Base-by-base conservation (phyloP, 2,113 vertebrate genomes). In the Chelonoidis abingdonii region DNA sequence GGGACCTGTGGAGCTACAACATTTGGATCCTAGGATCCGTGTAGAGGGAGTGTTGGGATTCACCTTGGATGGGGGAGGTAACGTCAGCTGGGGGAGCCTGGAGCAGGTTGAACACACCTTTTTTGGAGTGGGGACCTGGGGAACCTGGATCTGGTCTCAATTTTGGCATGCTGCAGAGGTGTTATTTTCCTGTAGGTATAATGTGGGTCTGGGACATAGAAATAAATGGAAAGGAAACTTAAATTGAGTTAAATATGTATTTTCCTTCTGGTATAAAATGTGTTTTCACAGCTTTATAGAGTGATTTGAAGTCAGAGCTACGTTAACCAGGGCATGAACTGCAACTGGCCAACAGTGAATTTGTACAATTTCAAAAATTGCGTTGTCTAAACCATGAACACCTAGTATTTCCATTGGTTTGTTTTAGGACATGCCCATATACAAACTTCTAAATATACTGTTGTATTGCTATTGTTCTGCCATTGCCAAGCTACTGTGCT, bases 41-140 rank as follows among this genome's bases (percentile, higher is more conserved):
- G 7, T 38, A 72, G 4, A 16, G 19, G 35, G 65, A 24, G 22
- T 53, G 53, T 17, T n/a, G 50, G 49, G 17, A 50, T 47, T 27
- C 12, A 41, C 83, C 1, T 1, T 6, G 25, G 24, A 41, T 56
- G 80, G 78, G 90, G 76, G 22, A 65, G 78, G 19, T 50, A 50
- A 35, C 2, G 47, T 29, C 29, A 16, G 13, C 9, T 0, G 0
- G 21, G 41, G 82, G 79, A 81, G 12, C 47, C 83, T 56, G n/a
- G n/a, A 92, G 75, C 89, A 22, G 1, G 19, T 21, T n/a, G 0
- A 22, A 3, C 10, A 47, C 29, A 2, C 75, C 25, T 49, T 16
- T 80, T 50, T n/a, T 19, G 19, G 84, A 82, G 89, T 24, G 1
- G 11, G 72, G 35, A 21, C 21, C 38, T n/a, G 10, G 21, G 84